Conservation (phyloP, 64 coral and sea anemone genomes). For the Pocillopora damicornis region DNA sequence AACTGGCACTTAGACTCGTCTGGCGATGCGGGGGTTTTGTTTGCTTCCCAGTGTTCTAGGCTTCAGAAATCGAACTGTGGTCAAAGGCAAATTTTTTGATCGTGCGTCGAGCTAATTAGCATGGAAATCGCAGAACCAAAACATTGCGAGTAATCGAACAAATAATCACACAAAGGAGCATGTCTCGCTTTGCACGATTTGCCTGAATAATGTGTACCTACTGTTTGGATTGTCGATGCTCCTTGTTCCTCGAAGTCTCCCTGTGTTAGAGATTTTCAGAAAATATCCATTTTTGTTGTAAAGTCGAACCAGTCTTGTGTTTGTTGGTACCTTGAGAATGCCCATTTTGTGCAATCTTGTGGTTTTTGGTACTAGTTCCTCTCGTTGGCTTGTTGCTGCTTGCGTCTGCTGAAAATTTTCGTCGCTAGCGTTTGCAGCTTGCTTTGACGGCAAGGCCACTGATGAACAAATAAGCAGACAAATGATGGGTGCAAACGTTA, state of each 20-base stretch:
- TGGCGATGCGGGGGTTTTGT: conserved; percentile 33
- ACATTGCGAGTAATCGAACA: neutral
- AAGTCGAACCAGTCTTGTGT: conserved; percentile 1
- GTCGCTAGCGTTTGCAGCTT: neutral
- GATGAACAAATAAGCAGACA: conserved; percentile 11
- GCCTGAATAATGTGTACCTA: neutral
- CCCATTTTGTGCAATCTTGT: conserved; percentile 3
- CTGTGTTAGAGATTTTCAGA: neutral
- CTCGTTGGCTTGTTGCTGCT: neutral
- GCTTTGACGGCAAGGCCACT: neutral
- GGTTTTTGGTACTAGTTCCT: neutral
- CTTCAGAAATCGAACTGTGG: neutral
- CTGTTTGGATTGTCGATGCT: neutral
- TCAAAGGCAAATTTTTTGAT: neutral
- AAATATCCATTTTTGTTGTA: conserved; percentile 38
- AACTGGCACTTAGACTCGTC: neutral
- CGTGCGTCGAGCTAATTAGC: conserved; percentile 12
- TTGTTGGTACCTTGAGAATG: neutral
- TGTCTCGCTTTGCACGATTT: neutral
- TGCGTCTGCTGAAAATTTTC: neutral
- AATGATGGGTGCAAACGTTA: conserved; percentile 13
- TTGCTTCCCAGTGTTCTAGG: neutral
- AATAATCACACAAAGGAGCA: neutral
- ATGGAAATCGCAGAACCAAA: conserved; percentile 16
- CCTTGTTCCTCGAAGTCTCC: conserved; percentile 1